Conservation (phyloP, 2,797 vertebrate genomes). For the Gambusia yucatana region DNA sequence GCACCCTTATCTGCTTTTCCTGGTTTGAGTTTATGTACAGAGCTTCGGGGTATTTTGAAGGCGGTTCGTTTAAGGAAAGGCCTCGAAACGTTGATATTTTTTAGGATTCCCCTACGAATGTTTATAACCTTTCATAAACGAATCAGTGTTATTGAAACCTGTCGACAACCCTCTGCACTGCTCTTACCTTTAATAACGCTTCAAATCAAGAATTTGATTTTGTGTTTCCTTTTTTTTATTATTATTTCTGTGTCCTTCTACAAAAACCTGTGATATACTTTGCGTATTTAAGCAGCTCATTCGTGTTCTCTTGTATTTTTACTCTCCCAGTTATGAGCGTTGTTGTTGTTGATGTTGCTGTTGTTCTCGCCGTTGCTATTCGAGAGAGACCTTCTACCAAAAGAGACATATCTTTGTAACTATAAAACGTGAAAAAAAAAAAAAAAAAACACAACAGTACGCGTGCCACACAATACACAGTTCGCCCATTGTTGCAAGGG, state of each 20-base stretch:
- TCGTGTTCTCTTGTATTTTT: constrained; percentile 80
- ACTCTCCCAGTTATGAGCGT: constrained; percentile 73
- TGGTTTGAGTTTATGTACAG: constrained; percentile 59
- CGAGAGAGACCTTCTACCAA: constrained; percentile 83
- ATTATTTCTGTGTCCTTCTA: constrained; percentile 72
- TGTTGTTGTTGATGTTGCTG: constrained; percentile 74
- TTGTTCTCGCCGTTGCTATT: constrained; percentile 77
- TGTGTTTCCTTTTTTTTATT: constrained; percentile 39
- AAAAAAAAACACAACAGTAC: constrained; percentile 55
- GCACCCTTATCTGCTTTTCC: constrained; percentile 27
- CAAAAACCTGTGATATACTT: constrained; percentile 80
- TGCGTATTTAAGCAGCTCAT: constrained; percentile 83
- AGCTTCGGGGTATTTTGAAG: constrained; percentile 65
- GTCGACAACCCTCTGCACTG: constrained; percentile 35
- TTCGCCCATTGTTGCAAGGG: constrained; percentile 61
- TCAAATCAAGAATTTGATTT: constrained; percentile 21
- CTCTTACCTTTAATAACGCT: constrained; percentile 4
- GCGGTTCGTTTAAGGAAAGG: constrained; percentile 55
- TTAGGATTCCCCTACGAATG: constrained; percentile 71
- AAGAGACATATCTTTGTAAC: constrained; percentile 72
- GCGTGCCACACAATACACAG: constrained; percentile 69
- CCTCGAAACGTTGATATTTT: constrained; percentile 52
- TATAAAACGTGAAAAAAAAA: constrained; percentile 26
- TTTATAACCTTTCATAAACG: constrained; percentile 75
- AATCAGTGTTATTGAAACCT: constrained; percentile 74